Conservation (phyloP, 2,888 invertebrate genomes). For the Pterostichus niger region DNA sequence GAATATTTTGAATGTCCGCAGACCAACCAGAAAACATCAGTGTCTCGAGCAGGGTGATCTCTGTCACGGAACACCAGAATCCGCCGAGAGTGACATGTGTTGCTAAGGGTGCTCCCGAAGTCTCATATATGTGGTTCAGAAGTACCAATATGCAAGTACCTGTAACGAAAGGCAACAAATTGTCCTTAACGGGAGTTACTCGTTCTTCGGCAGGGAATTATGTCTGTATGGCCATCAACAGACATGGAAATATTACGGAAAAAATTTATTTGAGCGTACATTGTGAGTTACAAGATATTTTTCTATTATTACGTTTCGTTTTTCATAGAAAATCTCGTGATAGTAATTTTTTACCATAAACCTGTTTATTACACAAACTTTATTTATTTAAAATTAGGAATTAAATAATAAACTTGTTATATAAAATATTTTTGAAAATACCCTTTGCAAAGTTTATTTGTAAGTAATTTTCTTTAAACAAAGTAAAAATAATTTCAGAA, state of each 20-base stretch:
- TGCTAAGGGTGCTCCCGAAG: constrained; percentile 85
- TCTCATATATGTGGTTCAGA: constrained; percentile 85
- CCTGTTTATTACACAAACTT: too few species aligned
- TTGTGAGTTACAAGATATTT: constrained; percentile 83
- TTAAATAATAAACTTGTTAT: too few species aligned
- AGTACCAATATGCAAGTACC: constrained; percentile 76
- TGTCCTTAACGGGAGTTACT: constrained; percentile 83
- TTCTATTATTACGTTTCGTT: constrained; percentile 23
- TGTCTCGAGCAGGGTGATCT: constrained; percentile 80
- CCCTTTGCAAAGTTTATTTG: too few species aligned
- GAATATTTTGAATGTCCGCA: constrained; percentile 72
- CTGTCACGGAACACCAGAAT: constrained; percentile 80
- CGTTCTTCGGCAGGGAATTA: constrained; percentile 88
- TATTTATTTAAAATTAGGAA: too few species aligned
- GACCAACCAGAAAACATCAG: constrained; percentile 93
- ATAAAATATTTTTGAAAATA: too few species aligned
- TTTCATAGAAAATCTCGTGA: too few species aligned
- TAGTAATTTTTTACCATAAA: too few species aligned
- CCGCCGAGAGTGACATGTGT: constrained; percentile 81
- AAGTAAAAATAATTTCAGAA: too few species aligned
- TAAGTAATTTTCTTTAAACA: too few species aligned
- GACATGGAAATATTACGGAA: constrained; percentile 87
- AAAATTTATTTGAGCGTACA: constrained; percentile 88
- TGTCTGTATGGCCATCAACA: constrained; percentile 88
- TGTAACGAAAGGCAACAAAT: constrained; percentile 78